Conservation (phyloP, 2,888 invertebrate genomes). For the Crioceris asparagi region DNA sequence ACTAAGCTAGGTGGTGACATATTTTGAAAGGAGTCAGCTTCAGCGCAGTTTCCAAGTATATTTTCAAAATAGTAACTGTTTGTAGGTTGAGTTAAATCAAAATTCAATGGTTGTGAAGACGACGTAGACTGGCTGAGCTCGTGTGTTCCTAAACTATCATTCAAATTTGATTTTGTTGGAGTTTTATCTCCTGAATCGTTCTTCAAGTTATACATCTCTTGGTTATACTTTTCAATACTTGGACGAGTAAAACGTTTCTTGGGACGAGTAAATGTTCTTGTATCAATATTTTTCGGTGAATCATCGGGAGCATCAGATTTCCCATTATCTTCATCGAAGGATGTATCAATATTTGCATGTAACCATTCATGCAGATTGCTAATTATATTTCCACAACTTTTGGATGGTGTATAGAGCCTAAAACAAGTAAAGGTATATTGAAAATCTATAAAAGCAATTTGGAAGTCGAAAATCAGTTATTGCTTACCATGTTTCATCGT, state of each 20-base stretch:
- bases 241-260: constrained; percentile 50
- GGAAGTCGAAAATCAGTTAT: not conserved
- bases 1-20: constrained; percentile 50
- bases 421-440: constrained; percentile 3
- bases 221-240: constrained; percentile 45
- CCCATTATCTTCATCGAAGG: not conserved
- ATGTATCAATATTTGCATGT: constrained; percentile 4
- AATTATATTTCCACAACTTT: constrained; percentile 7
- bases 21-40: constrained; percentile 42
- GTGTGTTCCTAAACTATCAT: constrained; percentile 11
- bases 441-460: not conserved
- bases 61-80: constrained; percentile 33
- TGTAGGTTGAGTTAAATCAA: constrained; percentile 33
- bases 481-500: constrained; percentile 51
- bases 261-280: constrained; percentile 58
- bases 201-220: constrained; percentile 21
- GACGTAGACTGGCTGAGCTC: constrained; percentile 14
- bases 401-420: constrained; percentile 17
- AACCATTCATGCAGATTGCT: constrained; percentile 16
- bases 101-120: constrained; percentile 28
- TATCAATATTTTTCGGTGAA: constrained; percentile 46
- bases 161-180: not conserved
- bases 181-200: constrained; percentile 11
- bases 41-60: constrained; percentile 34
- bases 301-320: constrained; percentile 10